A percentile compares a stretch with the other conserved stretches of the same genome.
These are phyloP conservation scores for Stratiolaelaps scimitus DNA, from an alignment of 1,140 invertebrate species.

Conservation along the genomic window DNA sequence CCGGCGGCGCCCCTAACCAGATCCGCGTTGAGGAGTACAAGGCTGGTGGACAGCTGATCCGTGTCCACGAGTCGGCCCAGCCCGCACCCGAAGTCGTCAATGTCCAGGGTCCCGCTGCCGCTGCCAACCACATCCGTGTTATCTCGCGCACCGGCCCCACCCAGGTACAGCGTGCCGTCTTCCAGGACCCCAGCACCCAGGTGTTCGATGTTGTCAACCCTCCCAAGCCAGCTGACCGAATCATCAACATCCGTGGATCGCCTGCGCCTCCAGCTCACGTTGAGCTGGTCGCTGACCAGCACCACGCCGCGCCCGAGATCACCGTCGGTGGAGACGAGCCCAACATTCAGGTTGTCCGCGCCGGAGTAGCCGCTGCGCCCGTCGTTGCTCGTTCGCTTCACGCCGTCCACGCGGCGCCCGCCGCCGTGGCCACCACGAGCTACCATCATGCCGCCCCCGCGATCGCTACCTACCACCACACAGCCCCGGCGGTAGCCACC, in stretches of 20 bases:
- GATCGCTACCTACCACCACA: neutral
- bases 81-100: neutral
- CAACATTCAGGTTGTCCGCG: slow-evolving; percentile 2
- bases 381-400: no score
- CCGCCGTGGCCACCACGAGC: neutral
- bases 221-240: neutral
- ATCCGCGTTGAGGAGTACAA: slow-evolving; percentile 14
- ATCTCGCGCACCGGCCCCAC: slow-evolving; percentile 7
- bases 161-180: neutral
- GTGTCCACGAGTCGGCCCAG: slow-evolving; percentile 18
- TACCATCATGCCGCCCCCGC: neutral
- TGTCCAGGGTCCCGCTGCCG: slow-evolving; percentile 9
- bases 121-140: slow-evolving; percentile 11
- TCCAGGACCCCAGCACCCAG: neutral
- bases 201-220: slow-evolving; percentile 19
- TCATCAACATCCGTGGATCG: slow-evolving; percentile 12
- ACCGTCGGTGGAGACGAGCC: neutral
- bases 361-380: neutral
- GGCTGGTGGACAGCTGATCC: slow-evolving; percentile 4
- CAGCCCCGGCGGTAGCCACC: neutral
- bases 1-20: neutral
- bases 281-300: slow-evolving; percentile 1
- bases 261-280: slow-evolving; percentile 4
- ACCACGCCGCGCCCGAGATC: slow-evolving; percentile 1
- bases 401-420: neutral